Base-by-base conservation (phyloP, 2,888 invertebrate genomes). In the Tinea pellionella region DNA sequence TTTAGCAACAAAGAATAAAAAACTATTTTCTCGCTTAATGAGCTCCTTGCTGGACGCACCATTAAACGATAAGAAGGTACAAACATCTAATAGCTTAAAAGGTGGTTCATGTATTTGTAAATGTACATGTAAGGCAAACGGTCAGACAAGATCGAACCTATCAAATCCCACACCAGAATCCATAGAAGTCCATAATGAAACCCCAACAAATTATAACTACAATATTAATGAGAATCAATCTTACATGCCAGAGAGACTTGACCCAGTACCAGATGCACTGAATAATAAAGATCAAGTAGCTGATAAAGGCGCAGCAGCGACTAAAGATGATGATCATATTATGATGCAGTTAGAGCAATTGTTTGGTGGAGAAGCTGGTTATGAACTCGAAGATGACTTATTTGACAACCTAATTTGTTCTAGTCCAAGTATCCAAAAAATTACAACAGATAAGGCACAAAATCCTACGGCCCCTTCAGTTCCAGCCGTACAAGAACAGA, bases 281-380 rank as follows among this genome's bases (percentile, higher is more conserved):
- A 9, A 2, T 12, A 37, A 2, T 9, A 37, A 37, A 37, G n/a
- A 37, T 9, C 37, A 37, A 9, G n/a, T 37, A n/a, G 9, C 9
- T 2, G 37, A 9, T 37, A 37, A 37, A 12, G 11, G 9, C 2
- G 9, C 37, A 37, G 24, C 24, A 41, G 15, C 4, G 15, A 3
- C 9, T 51, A 13, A 24, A 12, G 24, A 53, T 12, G 62, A 63
- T 16, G 80, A 81, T 65, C 77, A 85, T 59, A 64, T 88, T 56
- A 77, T 80, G 72, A 71, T 73, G 64, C 82, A 86, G 63, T 67
- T 88, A 64, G 85, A 87, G 65, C 80, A 82, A 66, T 66, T 88
- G n/a, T 88, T 88, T 66, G 74, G 82, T 64, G 72, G 72, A 37
- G 78, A 80, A n/a, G n/a, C n/a, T 61, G 65, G 73, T 19, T 77